phyloP scores from a whole-genome alignment of 2,797 vertebrate species.

The Danio albolineatus region DNA sequence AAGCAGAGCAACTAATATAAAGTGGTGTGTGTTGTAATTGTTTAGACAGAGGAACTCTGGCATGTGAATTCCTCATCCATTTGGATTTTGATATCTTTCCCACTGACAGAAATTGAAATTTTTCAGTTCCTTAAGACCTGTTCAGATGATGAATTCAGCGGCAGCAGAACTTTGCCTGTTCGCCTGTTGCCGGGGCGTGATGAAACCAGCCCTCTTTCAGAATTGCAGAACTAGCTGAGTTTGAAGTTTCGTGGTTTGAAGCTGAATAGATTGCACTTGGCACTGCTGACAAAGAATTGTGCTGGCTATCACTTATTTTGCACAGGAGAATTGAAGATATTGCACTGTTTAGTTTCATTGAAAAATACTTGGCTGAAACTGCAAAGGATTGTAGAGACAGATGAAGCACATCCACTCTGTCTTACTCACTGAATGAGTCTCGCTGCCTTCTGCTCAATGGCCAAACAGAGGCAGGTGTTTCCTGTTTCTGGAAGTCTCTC shows the following conservation, averaged over 20 bases:
- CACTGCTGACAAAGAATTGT: constrained; percentile 52
- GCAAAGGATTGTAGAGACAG: constrained; percentile 56
- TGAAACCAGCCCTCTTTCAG: constrained; percentile 48
- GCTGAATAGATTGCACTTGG: constrained; percentile 62
- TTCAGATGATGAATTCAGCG: constrained; percentile 40
- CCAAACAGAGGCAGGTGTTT: constrained; percentile 68
- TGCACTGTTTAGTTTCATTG: constrained; percentile 63
- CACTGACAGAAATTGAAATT: constrained; percentile 24
- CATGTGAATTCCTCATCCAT: constrained; percentile 21
- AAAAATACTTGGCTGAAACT: constrained; percentile 63
- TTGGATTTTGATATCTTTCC: constrained; percentile 31
- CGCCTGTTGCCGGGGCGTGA: constrained; percentile 39
- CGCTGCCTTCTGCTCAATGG: constrained; percentile 62
- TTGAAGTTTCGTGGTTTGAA: constrained; percentile 55
- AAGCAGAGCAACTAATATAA: background rate
- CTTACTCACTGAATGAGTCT: constrained; percentile 63
- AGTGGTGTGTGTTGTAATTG: background rate
- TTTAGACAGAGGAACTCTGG: background rate
- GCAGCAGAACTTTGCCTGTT: constrained; percentile 45
- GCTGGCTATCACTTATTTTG: constrained; percentile 60
- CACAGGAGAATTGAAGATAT: constrained; percentile 62
- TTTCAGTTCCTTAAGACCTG: constrained; percentile 11
- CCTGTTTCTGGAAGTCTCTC: constrained; percentile 63
- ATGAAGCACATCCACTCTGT: constrained; percentile 64
- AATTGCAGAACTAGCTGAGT: constrained; percentile 42